phyloP scores from a whole-genome alignment of 2,797 vertebrate genomes.

The Darevskia nairensis region DNA sequence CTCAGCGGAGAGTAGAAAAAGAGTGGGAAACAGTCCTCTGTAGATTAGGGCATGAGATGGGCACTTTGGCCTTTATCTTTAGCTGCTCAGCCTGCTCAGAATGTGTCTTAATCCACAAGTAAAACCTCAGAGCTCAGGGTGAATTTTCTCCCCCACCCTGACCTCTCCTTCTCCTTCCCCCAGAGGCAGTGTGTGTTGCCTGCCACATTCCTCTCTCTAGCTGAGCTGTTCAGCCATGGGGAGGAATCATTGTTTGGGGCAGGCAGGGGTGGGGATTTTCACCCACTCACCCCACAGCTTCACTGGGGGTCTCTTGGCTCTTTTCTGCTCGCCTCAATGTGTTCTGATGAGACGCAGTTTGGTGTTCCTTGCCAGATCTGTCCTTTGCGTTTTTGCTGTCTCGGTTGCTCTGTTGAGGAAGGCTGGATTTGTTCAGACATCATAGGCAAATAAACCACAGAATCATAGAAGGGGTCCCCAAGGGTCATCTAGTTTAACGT shows the following conservation, averaged over 20 bases:
- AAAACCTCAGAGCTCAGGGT: too few relatives aligned
- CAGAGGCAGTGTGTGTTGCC: not conserved
- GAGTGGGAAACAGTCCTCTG: too few relatives aligned
- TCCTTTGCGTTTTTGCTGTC: not conserved
- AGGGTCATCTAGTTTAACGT: too few relatives aligned
- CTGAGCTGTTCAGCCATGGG: not conserved
- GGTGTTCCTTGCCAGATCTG: not conserved
- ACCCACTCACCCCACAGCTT: not conserved
- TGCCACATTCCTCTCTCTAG: not conserved
- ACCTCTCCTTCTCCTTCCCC: too few relatives aligned
- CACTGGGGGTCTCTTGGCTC: not conserved
- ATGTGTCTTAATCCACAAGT: too few relatives aligned
- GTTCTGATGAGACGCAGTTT: not conserved
- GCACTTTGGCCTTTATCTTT: not conserved
- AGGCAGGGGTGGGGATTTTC: too few relatives aligned
- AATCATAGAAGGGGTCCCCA: too few relatives aligned
- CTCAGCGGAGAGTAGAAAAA: too few relatives aligned
- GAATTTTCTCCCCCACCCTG: not conserved
- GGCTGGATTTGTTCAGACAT: not conserved
- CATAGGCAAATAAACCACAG: not conserved
- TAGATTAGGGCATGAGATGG: too few relatives aligned
- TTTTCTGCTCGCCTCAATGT: not conserved
- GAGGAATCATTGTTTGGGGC: not conserved
- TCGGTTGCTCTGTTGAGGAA: not conserved
- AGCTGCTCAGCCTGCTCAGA: not conserved